Percentiles rank a stretch among this genome's conserved stretches.
phyloP scores from a whole-genome alignment of 1,140 invertebrate species.

The Phymastichus coffea region DNA sequence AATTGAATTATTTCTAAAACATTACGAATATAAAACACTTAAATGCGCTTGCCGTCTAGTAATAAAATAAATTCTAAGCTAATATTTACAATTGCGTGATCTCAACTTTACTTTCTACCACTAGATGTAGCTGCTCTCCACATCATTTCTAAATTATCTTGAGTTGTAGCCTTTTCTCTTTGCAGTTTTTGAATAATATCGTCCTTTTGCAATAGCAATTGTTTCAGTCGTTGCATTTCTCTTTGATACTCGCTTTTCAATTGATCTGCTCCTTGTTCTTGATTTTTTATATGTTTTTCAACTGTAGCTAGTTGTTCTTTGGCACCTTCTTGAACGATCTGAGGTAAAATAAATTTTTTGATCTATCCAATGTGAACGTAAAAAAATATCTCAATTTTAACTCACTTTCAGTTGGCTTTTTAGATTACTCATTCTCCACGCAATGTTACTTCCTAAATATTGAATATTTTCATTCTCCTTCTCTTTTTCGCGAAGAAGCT shows the following conservation, averaged over 20 bases:
- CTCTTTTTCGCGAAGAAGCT: conserved; percentile 53
- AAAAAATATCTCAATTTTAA: conserved; percentile 19
- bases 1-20: too few species aligned
- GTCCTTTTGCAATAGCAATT: conserved; percentile 56
- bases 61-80: too few species aligned
- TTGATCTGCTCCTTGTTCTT: conserved; percentile 51
- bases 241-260: conserved; percentile 57
- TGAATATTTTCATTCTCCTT: conserved; percentile 58
- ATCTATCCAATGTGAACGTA: too few species aligned
- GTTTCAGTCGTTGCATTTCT: conserved; percentile 55
- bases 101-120: too few species aligned
- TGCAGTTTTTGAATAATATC: conserved; percentile 50
- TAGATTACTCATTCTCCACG: conserved; percentile 55
- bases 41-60: too few species aligned
- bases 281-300: conserved; percentile 58
- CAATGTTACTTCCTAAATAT: conserved; percentile 55
- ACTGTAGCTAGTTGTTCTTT: conserved; percentile 57
- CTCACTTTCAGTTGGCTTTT: conserved; percentile 58
- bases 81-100: too few species aligned
- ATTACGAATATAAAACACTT: too few species aligned
- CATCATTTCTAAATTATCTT: conserved; percentile 50
- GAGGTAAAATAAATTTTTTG: conserved; percentile 32
- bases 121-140: conserved; percentile 48
- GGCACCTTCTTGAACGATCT: conserved; percentile 58
- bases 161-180: conserved; percentile 46